Evolutionary conservation across 2,113 vertebrate species (phyloP).

Genomic region (Cephalopholis sonnerati): DNA sequence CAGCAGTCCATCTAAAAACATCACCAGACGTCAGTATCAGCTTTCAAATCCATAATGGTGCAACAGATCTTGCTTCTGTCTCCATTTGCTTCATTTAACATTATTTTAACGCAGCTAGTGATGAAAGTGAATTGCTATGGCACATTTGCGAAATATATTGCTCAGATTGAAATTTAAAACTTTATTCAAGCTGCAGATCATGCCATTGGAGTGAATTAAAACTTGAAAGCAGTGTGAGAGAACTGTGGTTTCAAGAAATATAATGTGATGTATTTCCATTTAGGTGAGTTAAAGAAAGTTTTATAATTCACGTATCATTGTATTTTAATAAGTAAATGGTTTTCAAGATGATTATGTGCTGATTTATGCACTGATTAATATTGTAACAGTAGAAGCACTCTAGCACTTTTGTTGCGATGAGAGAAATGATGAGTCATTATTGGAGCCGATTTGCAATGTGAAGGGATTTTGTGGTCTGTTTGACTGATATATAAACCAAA

Average conservation of each 20-base stretch:
- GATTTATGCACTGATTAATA: constrained; percentile 12
- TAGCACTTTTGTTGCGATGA: background rate
- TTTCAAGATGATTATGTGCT: background rate
- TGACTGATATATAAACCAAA: background rate
- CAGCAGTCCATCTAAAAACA: background rate
- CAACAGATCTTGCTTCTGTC: constrained; percentile 2
- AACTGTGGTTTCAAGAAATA: background rate
- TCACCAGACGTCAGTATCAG: constrained; percentile 20
- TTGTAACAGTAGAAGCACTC: background rate
- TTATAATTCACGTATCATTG: background rate
- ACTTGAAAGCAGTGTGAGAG: background rate
- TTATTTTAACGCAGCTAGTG: background rate
- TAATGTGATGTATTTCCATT: constrained; percentile 3
- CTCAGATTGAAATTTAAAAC: background rate
- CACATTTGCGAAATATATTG: background rate
- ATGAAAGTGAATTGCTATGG: background rate
- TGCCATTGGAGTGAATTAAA: background rate
- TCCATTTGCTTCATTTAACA: constrained; percentile 9
- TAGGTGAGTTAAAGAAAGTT: background rate
- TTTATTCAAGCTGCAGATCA: background rate
- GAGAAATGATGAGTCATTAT: constrained; percentile 31
- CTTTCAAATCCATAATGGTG: constrained; percentile 38
- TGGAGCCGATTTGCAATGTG: background rate
- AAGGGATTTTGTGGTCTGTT: background rate
- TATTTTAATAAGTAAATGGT: constrained; percentile 10